Percentiles rank a stretch among this genome's conserved stretches.
Evolutionary conservation across 2,113 vertebrate genomes (phyloP).

Genomic region (Sphaerodactylus townsendi): DNA sequence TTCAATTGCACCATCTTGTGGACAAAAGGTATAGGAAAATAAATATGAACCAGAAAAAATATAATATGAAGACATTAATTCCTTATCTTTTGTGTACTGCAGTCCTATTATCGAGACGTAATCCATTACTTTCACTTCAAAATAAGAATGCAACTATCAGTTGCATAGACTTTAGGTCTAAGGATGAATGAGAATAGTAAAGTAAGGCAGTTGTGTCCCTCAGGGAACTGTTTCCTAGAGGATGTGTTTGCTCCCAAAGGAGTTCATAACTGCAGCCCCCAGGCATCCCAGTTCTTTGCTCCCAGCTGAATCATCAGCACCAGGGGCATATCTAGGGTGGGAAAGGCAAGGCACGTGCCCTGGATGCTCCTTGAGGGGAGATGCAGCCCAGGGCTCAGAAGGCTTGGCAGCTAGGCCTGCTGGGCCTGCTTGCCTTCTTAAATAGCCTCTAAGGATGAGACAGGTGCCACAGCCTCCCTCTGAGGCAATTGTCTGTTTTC

Average conservation of each 20-base stretch:
- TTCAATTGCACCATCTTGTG: slow-evolving; percentile 75
- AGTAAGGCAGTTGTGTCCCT: neutral
- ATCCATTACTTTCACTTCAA: neutral
- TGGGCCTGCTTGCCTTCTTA: too few species aligned
- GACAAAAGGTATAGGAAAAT: slow-evolving; percentile 24
- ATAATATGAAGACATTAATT: neutral
- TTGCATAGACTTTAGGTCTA: neutral
- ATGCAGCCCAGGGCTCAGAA: too few species aligned
- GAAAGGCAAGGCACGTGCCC: too few species aligned
- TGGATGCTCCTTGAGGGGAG: too few species aligned
- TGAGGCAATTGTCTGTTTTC: too few species aligned
- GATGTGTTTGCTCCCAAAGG: neutral
- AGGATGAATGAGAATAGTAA: neutral
- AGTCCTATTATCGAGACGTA: neutral
- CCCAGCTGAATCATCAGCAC: neutral
- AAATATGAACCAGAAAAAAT: neutral
- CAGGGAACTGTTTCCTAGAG: neutral
- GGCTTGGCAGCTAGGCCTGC: too few species aligned
- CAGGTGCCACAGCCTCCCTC: too few species aligned
- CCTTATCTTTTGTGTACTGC: neutral
- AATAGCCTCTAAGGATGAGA: too few species aligned
- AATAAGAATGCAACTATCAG: too few species aligned
- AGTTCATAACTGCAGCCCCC: too few species aligned
- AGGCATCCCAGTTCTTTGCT: neutral
- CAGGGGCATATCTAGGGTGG: too few species aligned